Percentiles rank a stretch among this genome's conserved stretches.
Evolutionary conservation across 30 jellyfish, hydroid and myxozoan genomes (phyloP).

Genomic region (Rhopilema esculentum): DNA sequence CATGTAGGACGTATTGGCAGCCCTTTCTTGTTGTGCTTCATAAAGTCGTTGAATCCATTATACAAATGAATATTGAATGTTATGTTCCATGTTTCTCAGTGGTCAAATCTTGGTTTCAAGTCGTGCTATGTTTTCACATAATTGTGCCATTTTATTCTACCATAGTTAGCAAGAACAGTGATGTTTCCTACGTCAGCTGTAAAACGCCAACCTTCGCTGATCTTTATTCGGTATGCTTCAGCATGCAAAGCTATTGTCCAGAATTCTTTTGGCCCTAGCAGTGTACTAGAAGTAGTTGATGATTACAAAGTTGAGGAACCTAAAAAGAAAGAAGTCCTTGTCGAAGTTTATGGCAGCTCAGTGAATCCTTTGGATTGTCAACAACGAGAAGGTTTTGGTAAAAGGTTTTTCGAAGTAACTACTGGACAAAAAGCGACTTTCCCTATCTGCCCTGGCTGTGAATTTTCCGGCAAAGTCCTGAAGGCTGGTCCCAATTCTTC

Average conservation of each 20-base stretch:
- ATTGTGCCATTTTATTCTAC: neutral
- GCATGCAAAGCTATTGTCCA: constrained; percentile 59
- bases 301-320: constrained; percentile 35
- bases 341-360: constrained; percentile 50
- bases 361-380: constrained; percentile 62
- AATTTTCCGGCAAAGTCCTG: constrained; percentile 46
- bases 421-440: constrained; percentile 35
- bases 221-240: constrained; percentile 8
- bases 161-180: neutral
- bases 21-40: no score
- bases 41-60: no score
- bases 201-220: neutral
- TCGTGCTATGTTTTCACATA: no score
- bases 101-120: no score
- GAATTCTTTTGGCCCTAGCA: constrained; percentile 56
- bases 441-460: constrained; percentile 71
- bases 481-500: constrained; percentile 37
- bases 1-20: no score
- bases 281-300: constrained; percentile 21
- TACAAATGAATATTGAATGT: no score
- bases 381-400: constrained; percentile 50
- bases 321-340: constrained; percentile 25
- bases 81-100: no score
- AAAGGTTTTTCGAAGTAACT: constrained; percentile 39
- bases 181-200: neutral